Conservation (phyloP, 2,888 invertebrate species). For the Leptogaster cylindrica region DNA sequence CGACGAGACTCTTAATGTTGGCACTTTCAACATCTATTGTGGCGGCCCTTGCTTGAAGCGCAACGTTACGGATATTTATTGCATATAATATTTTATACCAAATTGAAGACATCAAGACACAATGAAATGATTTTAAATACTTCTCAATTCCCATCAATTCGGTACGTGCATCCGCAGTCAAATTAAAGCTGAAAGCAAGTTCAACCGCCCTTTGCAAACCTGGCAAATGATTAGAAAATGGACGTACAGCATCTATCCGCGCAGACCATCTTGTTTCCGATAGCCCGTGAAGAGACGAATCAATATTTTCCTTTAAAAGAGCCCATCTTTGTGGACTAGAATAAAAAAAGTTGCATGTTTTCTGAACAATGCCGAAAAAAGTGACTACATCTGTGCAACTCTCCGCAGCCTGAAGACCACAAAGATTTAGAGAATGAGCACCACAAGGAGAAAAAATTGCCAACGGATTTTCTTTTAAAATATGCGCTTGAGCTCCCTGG, state of each 20-base stretch:
- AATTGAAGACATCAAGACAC: background rate
- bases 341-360: background rate
- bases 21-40: background rate
- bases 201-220: constrained; percentile 6
- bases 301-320: background rate
- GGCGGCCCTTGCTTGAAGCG: background rate
- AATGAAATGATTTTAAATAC: background rate
- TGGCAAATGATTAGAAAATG: constrained; percentile 5
- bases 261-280: constrained; percentile 12
- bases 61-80: background rate
- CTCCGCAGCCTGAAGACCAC: background rate
- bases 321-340: background rate
- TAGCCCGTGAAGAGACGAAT: background rate
- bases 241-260: constrained; percentile 14
- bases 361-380: background rate
- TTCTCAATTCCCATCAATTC: background rate
- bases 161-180: background rate
- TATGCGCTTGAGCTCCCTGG: background rate
- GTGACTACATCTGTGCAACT: background rate
- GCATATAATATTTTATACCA: background rate
- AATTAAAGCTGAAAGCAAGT: background rate
- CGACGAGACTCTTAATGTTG: no score
- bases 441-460: background rate
- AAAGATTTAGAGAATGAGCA: background rate
- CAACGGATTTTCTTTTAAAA: background rate